Evolutionary conservation across 2,888 invertebrate species (phyloP), one percentile per base, ranked within the genome.

Genomic region (Agonopterix arenella): DNA sequence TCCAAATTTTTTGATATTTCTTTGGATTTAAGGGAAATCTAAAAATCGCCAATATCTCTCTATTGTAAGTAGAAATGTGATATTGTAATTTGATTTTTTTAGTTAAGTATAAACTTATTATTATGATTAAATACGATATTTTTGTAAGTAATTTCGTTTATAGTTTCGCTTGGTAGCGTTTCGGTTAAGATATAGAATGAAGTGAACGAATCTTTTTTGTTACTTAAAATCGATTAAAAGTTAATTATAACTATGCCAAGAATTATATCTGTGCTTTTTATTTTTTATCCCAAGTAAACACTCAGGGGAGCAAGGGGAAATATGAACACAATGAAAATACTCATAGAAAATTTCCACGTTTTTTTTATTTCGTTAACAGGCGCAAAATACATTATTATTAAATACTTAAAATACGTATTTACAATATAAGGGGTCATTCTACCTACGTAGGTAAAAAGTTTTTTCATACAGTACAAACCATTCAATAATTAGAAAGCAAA

Each of bases 21-120:
- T 64, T 74, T 79, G 62, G 70, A 70, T 74, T 72, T 64, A 40
- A 40, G 40, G 40, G 43, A 13, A 61, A 59, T 58, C 56, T 56
- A 61, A 63, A 62, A 70, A 73, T 78, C 80, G 82, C 84, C 86
- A 85, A 88, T 86, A 86, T 88, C 88, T 89, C 84, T 88, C 88
- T 86, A 86, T 86, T 86, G 73, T 89, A 84, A 89, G 88, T 90
- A 90, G 89, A 88, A 80, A 85, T 90, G 90, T 90, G 90, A 90
- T 90, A 90, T 89, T 89, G 89, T 88, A 88, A 76, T 88, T 78
- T 84, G 77, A 79, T 82, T 85, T 84, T 70, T 79, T 73, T 70
- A 75, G 70, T 78, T 86, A 84, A 80, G 72, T 82, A 76, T 86
- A 86, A 79, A 84, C 84, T 83, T 86, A 84, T 81, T 76, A 68